Evolutionary conservation across 64 coral and sea anemone genomes (phyloP), one percentile per base, ranked within the genome.

Genomic region (Pocillopora damicornis): DNA sequence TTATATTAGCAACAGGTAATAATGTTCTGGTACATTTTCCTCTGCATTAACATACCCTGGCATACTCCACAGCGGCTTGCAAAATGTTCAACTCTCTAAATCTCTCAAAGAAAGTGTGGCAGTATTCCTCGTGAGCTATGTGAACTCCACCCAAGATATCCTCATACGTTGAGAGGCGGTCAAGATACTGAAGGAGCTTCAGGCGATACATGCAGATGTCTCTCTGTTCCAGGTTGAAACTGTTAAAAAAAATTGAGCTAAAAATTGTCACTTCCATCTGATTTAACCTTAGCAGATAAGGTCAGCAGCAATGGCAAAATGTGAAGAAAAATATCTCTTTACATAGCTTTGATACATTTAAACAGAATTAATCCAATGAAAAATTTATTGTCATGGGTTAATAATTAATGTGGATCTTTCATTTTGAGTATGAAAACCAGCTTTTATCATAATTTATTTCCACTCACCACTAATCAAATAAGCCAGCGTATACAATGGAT

Each of bases 181-280:
- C 95, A 73, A 87, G 95, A 79, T 98, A 98, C 23, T 94, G 92
- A 23, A 98, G 82, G 35, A 98, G 61, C 79, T 94, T 98, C 60
- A 98, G 95, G 26, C 95, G 92, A 60, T 94, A 98, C 65, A 92
- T 89, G 23, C 95, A 98, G 56, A 98, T 94, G 61, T 94, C 95
- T 61, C 95, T 88, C 59, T 98, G 95, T 59, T 98, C 92, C 35
- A 98, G 75, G 67, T 91, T 98, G 61, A 94, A 94, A 63, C 92
- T 98, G 76, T 69, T 66, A 80, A 34, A 26, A 77, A 86, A 86
- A 20, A 68, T 1, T 13, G 20, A 36, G 4, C 15, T 34, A 59
- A 59, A 59, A 60, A 80, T 4, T 60, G 57, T 56, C 16, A 58
- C 15, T 10, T 0, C n/a, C 18, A 79, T 11, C n/a, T 58, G 60